Evolutionary conservation across 2,888 invertebrate genomes (phyloP), one percentile per base, ranked within the genome.

Genomic region (Apotomis capreana): DNA sequence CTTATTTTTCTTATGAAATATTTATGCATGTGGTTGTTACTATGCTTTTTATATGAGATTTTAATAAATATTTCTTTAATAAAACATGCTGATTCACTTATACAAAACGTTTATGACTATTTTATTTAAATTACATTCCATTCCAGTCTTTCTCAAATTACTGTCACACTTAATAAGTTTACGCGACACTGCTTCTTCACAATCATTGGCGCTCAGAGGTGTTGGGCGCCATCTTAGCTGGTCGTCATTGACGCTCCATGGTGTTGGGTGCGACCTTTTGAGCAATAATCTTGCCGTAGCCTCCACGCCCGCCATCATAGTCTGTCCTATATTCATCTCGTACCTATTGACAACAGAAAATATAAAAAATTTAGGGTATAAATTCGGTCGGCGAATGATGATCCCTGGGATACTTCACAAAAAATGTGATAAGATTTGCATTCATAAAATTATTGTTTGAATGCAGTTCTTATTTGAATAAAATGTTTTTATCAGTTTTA

Each of bases 241-340:
- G 68, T 15, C 49, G 44, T 62, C 15, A 78, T 90, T 86, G 92
- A 78, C 90, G 94, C 80, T 94, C 94, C 83, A 91, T 81, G 9
- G 94, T 94, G 76, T 94, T 94, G 2, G 95, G 94, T 4, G 90
- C 94, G 69, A 97, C 95, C 92, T 97, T 97, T 85, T 97, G 97
- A 76, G 97, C 97, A 77, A 98, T 95, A 75, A 98, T 96, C 92
- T 98, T 99, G 46, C 99, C 99, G 90, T 99, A 99, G 15, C 99
- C 99, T 64, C 99, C 99, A 87, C 99, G 94, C 0, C 99, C 99
- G 51, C 97, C 96, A 88, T 99, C 99, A 90, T 96, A 99, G 86
- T 99, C 99, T 76, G 98, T 98, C 85, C 99, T 95, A 86, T 99
- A 99, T 93, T 99, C 99, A 86, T 99, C 99, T 81, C 99, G 95